These are phyloP conservation scores for Myotis yumanensis DNA, from an alignment of 2,113 vertebrate genomes.

Conservation along the genomic window DNA sequence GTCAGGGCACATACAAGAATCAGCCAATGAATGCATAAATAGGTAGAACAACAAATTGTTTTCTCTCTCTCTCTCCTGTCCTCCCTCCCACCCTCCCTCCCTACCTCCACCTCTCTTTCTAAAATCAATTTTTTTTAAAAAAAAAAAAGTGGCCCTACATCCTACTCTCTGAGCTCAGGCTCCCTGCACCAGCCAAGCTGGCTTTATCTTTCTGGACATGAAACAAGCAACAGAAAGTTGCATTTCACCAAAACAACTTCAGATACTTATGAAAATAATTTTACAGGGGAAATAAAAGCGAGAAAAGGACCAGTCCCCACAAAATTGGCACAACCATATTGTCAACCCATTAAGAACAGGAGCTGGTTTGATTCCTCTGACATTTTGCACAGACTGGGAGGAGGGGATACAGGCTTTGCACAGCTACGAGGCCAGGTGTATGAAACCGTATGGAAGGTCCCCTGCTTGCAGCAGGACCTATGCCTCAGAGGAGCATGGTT, in stretches of 20 bases:
- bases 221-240: not conserved
- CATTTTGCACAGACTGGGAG: not conserved
- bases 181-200: not conserved
- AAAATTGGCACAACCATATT: not conserved
- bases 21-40: not conserved
- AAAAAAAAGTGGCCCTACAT: not conserved
- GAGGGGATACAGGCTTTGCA: not conserved
- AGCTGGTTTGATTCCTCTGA: not conserved
- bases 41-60: not conserved
- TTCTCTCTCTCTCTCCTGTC: not conserved
- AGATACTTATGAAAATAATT: slow-evolving; percentile 2
- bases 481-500: not conserved
- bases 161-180: not conserved
- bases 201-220: slow-evolving; percentile 36
- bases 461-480: not conserved
- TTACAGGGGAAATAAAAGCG: not conserved
- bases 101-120: not conserved
- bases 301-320: not conserved
- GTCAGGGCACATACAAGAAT: not conserved
- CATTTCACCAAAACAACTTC: slow-evolving; percentile 4
- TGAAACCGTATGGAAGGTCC: not conserved
- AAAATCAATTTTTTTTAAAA: not conserved
- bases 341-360: not conserved
- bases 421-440: not conserved
- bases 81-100: too few relatives aligned